Percentiles rank a stretch among this genome's conserved stretches.
Conservation (phyloP, 2,113 vertebrate species). For the Protobothrops mucrosquamatus region DNA sequence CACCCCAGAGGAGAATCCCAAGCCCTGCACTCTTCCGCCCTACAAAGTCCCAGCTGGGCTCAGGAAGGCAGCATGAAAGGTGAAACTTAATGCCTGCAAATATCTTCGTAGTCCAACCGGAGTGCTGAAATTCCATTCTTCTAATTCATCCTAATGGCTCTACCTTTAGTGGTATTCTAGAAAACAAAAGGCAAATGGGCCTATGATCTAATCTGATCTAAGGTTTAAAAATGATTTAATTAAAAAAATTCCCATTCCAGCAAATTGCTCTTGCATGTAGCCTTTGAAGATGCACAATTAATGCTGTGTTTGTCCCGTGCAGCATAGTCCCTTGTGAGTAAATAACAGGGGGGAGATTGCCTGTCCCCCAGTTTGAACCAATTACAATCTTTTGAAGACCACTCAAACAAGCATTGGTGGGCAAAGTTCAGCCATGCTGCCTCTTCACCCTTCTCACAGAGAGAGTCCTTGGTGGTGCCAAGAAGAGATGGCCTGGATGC, state of each 20-base stretch:
- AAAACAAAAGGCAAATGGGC: constrained; percentile 23
- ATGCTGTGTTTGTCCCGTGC: neutral
- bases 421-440: neutral
- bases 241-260: constrained; percentile 40
- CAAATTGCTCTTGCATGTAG: constrained; percentile 38
- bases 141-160: constrained; percentile 36
- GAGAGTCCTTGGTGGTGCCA: neutral
- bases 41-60: neutral
- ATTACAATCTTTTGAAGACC: neutral
- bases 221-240: constrained; percentile 50
- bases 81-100: neutral
- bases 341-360: neutral
- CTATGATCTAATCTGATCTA: constrained; percentile 42
- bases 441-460: rapidly evolving
- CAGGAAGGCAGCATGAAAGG: neutral
- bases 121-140: constrained; percentile 1
- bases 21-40: neutral
- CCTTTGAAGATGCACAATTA: constrained; percentile 53
- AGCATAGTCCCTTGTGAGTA: neutral
- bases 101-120: constrained; percentile 5
- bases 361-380: constrained; percentile 7
- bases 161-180: neutral
- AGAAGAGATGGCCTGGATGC: neutral
- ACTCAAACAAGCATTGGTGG: neutral
- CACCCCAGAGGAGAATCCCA: neutral